Evolutionary conservation across 2,888 invertebrate species (phyloP).

Genomic region (Steinernema scapterisci): DNA sequence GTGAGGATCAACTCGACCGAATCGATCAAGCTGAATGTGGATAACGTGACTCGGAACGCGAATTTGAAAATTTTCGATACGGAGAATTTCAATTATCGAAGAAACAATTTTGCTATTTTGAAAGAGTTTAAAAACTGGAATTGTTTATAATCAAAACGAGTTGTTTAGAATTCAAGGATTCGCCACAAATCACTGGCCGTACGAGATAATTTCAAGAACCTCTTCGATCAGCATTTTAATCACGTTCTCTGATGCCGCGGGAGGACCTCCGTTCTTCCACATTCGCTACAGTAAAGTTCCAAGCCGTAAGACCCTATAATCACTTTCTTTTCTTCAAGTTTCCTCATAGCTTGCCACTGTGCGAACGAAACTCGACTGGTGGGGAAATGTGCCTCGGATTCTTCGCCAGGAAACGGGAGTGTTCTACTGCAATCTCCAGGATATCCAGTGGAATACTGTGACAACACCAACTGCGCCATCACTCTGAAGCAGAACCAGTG

Average conservation of each 20-base stretch:
- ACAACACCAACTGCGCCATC: conserved; percentile 37
- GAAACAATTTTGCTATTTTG: conserved; percentile 25
- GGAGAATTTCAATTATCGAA: conserved; percentile 33
- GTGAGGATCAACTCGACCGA: conserved; percentile 37
- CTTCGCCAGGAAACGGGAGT: background rate
- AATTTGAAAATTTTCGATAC: conserved; percentile 32
- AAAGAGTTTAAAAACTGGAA: background rate
- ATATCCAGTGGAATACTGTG: conserved; percentile 44
- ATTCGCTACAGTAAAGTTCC: conserved; percentile 1
- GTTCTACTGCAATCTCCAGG: conserved; percentile 38
- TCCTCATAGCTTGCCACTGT: background rate
- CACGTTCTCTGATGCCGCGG: background rate
- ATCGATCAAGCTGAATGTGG: conserved; percentile 38
- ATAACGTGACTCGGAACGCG: conserved; percentile 15
- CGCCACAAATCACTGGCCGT: conserved; percentile 27
- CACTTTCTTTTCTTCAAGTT: background rate
- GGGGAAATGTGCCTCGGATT: background rate
- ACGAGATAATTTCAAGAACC: background rate
- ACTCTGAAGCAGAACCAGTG: conserved; percentile 6
- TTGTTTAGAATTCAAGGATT: conserved; percentile 30
- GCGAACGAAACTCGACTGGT: background rate
- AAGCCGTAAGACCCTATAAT: background rate
- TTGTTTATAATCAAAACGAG: too few relatives aligned
- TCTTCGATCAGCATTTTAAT: conserved; percentile 1
- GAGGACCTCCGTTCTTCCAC: background rate